A percentile compares a stretch with the other conserved stretches of the same genome.
These are phyloP conservation scores for Caranx melampygus DNA, from an alignment of 2,113 vertebrate species.

Conservation along the genomic window DNA sequence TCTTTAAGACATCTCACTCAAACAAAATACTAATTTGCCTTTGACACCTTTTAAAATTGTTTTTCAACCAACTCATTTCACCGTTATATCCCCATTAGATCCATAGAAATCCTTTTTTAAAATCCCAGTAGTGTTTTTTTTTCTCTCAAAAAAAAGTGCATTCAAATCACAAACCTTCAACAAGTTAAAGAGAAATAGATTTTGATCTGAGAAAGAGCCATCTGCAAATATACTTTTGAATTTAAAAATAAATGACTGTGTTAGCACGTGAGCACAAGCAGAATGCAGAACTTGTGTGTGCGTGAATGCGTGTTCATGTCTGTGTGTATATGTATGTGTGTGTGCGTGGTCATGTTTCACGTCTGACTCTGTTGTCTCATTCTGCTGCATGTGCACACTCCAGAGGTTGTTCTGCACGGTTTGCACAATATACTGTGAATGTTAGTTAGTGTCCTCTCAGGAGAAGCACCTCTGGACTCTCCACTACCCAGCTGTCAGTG, in stretches of 20 bases:
- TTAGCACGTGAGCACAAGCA: slow-evolving; percentile 12
- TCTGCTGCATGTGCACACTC: background rate
- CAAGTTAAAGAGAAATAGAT: background rate
- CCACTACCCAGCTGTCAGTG: slow-evolving; percentile 43
- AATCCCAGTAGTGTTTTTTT: slow-evolving; percentile 41
- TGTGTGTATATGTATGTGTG: slow-evolving; percentile 22
- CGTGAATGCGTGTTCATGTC: slow-evolving; percentile 23
- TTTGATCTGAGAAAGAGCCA: slow-evolving; percentile 20
- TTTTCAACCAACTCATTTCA: slow-evolving; percentile 35
- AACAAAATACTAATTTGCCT: slow-evolving; percentile 18
- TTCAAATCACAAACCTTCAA: slow-evolving; percentile 12
- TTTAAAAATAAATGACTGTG: background rate
- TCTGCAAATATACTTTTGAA: slow-evolving; percentile 2
- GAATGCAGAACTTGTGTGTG: slow-evolving; percentile 15
- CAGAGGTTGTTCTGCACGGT: background rate
- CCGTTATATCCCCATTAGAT: slow-evolving; percentile 17
- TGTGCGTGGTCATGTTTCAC: slow-evolving; percentile 15
- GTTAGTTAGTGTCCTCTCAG: background rate
- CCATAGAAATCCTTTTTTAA: slow-evolving; percentile 14
- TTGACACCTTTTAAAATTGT: slow-evolving; percentile 24
- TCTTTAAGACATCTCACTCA: slow-evolving; percentile 46
- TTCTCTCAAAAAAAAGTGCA: slow-evolving; percentile 14
- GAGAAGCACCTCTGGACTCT: slow-evolving; percentile 4
- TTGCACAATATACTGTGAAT: slow-evolving; percentile 3
- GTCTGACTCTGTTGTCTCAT: slow-evolving; percentile 16